A percentile compares a stretch with the other conserved stretches of the same genome.
These are phyloP conservation scores for Rhamphomyia laevipes DNA, from an alignment of 2,888 invertebrate genomes.

Conservation along the genomic window DNA sequence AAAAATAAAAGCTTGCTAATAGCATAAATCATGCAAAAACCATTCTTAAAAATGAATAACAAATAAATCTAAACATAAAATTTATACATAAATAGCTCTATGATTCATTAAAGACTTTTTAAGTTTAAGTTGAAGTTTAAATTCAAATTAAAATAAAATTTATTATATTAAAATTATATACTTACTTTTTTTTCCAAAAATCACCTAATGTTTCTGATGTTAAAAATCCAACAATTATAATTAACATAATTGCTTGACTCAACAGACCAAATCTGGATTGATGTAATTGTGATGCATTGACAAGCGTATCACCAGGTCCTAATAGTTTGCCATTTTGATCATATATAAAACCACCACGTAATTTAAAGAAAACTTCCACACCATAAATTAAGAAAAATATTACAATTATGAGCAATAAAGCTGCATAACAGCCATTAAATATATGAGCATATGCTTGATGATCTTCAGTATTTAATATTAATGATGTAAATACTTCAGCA, in stretches of 20 bases:
- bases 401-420: constrained; percentile 79
- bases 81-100: constrained; percentile 1
- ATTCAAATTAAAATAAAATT: neutral
- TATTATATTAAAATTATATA: constrained; percentile 13
- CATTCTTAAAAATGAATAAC: too few relatives aligned
- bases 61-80: constrained; percentile 1
- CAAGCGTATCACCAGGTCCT: constrained; percentile 42
- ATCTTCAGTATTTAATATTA: constrained; percentile 25
- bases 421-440: constrained; percentile 86
- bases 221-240: constrained; percentile 78
- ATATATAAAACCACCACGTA: constrained; percentile 74
- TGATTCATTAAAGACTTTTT: too few relatives aligned
- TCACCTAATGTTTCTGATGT: constrained; percentile 84
- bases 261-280: constrained; percentile 81
- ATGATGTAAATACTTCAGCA: constrained; percentile 47
- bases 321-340: constrained; percentile 54
- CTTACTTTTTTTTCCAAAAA: constrained; percentile 87
- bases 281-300: constrained; percentile 78
- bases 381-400: constrained; percentile 90
- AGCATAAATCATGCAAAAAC: too few relatives aligned
- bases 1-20: too few relatives aligned
- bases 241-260: constrained; percentile 83
- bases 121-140: neutral
- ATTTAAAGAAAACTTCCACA: constrained; percentile 87
- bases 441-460: constrained; percentile 59